Evolutionary conservation across 2,888 invertebrate genomes (phyloP), one percentile per base, ranked within the genome.

Genomic region (Ectemnius lituratus): DNA sequence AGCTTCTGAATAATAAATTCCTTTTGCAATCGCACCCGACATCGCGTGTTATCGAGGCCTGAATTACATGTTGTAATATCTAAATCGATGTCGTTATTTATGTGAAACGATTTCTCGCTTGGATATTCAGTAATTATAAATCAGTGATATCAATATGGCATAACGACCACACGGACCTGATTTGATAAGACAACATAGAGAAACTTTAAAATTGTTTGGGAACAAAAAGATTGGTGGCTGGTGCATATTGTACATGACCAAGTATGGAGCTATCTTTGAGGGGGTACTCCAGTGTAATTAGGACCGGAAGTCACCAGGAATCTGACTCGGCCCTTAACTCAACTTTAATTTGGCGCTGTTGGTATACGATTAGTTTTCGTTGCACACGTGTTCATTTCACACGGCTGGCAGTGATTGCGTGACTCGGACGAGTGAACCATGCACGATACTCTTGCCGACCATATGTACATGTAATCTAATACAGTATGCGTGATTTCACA

Each of bases 381-480:
- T 77, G 69, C 18, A 81, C 89, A 89, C 86, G 86, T 89, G 89
- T 77, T 71, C 74, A 67, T 82, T 89, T 89, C 88, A 83, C 88
- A 89, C 88, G 88, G 80, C 73, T 83, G 80, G 79, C 88, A 86
- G 85, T 88, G 89, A 89, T 90, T 89, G 89, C 89, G 88, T 90
- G 90, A 87, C 87, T 83, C 82, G 77, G 70, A 80, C 75, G 83
- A 76, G 75, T 83, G 76, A 62, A 70, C 67, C 75, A 76, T 78
- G 78, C 83, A 81, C 73, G 76, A 66, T 45, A 62, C 66, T 58
- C 67, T 18, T 68, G 58, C 62, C 46, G 20, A n/a, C 8, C 61
- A 67, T 49, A 59, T 27, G 45, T 68, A 67, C 61, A 56, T 57
- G 56, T 45, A 8, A 16, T 16, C 62, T 23, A 63, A 20, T 20